phyloP scores from a whole-genome alignment of 2,797 vertebrate species.

The Salarias fasciatus region DNA sequence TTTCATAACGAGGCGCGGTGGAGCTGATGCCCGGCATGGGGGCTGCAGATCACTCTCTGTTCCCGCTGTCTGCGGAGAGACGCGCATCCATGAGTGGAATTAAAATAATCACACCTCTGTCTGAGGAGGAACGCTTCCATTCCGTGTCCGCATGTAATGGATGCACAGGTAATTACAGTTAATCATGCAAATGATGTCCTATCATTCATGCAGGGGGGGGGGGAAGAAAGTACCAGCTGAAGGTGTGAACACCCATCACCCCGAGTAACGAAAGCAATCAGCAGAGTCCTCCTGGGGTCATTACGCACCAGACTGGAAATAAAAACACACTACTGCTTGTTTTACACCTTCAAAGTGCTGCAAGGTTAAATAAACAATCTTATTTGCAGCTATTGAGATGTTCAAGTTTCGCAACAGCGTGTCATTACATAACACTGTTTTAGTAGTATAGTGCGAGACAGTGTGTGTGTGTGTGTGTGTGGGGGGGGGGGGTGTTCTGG shows the following conservation, averaged over 20 bases:
- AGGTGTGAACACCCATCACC: too few relatives aligned
- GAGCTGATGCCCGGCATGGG: slow-evolving; percentile 82
- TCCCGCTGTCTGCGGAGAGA: slow-evolving; percentile 70
- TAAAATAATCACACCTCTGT: slow-evolving; percentile 28
- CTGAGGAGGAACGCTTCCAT: not conserved
- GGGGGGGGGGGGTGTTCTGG: not conserved
- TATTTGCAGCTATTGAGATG: slow-evolving; percentile 37
- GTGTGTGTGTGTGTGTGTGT: too few relatives aligned
- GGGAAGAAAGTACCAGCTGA: too few relatives aligned
- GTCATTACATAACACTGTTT: slow-evolving; percentile 75
- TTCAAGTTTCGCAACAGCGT: slow-evolving; percentile 78
- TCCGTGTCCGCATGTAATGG: not conserved
- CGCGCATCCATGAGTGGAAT: too few relatives aligned
- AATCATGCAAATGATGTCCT: not conserved
- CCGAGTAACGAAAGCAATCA: too few relatives aligned
- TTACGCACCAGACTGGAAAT: too few relatives aligned
- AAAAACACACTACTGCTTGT: not conserved
- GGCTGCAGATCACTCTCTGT: slow-evolving; percentile 69
- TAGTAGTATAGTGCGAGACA: slow-evolving; percentile 40
- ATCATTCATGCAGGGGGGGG: not conserved
- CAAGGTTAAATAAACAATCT: not conserved
- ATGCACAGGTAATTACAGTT: slow-evolving; percentile 4
- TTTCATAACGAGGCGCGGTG: slow-evolving; percentile 78
- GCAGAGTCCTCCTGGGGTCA: too few relatives aligned
- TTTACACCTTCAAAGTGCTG: too few relatives aligned